A percentile compares a stretch with the other conserved stretches of the same genome.
Conservation (phyloP, 2,113 vertebrate genomes). For the Otocyon megalotis region DNA sequence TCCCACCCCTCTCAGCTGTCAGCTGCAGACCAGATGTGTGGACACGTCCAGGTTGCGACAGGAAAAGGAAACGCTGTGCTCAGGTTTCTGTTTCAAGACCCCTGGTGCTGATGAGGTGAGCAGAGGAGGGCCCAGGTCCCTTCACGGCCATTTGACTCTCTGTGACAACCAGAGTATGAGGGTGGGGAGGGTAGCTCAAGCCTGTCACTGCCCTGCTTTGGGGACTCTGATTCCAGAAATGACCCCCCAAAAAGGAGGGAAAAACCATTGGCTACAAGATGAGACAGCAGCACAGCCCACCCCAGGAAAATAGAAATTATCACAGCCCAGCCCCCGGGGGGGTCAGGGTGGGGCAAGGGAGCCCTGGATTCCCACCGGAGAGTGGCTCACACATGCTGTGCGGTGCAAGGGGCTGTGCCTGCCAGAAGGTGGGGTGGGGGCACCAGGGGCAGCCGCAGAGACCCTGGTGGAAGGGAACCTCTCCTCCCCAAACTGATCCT, state of each 20-base stretch:
- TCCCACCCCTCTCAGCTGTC: neutral
- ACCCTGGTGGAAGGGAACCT: neutral
- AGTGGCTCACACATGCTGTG: neutral
- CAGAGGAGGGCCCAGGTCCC: neutral
- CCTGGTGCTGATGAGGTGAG: neutral
- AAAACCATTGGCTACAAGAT: neutral
- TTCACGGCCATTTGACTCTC: neutral
- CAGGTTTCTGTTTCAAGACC: neutral
- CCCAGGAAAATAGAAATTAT: neutral
- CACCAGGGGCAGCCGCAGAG: neutral
- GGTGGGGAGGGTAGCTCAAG: neutral
- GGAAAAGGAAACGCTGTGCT: neutral
- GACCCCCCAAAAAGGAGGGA: neutral
- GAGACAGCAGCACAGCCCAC: too few species aligned
- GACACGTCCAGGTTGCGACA: neutral
- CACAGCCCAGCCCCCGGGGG: neutral
- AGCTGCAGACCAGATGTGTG: neutral
- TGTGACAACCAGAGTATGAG: neutral
- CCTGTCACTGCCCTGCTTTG: neutral
- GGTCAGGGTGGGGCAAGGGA: neutral
- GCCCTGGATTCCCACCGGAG: neutral
- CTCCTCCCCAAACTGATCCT: neutral
- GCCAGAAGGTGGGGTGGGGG: neutral
- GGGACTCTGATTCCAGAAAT: neutral
- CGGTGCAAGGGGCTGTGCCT: too few species aligned